Evolutionary conservation across 2,113 vertebrate species (phyloP), one percentile per base, ranked within the genome.

Genomic region (Ctenodactylus gundi): DNA sequence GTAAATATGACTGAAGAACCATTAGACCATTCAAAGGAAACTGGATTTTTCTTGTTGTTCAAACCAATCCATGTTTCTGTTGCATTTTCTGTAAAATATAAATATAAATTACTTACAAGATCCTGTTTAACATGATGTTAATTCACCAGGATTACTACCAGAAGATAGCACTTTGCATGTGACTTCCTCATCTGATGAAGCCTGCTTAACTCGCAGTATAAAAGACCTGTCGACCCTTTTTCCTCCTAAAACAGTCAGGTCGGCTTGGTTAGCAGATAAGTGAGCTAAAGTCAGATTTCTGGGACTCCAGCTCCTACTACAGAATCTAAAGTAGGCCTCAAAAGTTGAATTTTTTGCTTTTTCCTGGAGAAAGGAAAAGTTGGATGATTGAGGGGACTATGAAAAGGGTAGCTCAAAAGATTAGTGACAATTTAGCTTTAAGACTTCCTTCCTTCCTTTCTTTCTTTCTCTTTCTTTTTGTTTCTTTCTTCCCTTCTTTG

Each of bases 61-160:
- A 99, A 98, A 78, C 99, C 99, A 93, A 99, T 99, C 99, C 99
- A 99, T 11, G 98, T 97, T 94, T 98, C 99, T 18, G 93, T 96
- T 34, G 98, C 96, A 73, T 98, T 98, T 95, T 98, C 98, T 97
- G 98, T 96, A 98, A 98, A 92, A 98, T 49, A 97, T 41, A 93
- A 96, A 80, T 44, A 9, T 39, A 95, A 73, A 82, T 95, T 95
- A 96, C 34, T 90, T 67, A 70, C 0, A 64, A 46, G 84, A 82
- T 70, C 27, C 53, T 41, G 64, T 65, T 51, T 88, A 67, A 44
- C 85, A 95, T 92, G 34, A 27, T 53, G 15, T 65, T 85, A 76
- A 41, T 27, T 6, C 46, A 90, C 14, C 0, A 7, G 41, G 36
- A 7, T 81, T 80, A 70, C 77, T 84, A 88, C 49, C 72, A 67